A percentile compares a stretch with the other conserved stretches of the same genome.
phyloP scores from a whole-genome alignment of 2,888 invertebrate genomes.

The Physocephala rufipes region DNA sequence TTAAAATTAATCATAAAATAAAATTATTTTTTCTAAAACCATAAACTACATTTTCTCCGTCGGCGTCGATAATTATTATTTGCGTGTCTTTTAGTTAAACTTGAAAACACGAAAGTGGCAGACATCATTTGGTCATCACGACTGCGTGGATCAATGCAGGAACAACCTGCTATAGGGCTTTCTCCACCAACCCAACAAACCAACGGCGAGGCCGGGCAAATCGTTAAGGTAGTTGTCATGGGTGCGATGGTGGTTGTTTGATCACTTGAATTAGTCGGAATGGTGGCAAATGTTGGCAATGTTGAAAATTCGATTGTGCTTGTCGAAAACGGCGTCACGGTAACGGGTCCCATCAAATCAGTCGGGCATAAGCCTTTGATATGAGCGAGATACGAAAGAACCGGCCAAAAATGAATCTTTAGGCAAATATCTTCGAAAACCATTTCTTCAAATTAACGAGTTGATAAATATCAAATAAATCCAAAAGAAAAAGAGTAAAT shows the following conservation, averaged over 20 bases:
- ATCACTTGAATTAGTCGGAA: conserved; percentile 46
- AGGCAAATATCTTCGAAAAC: conserved; percentile 57
- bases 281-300: conserved; percentile 44
- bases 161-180: conserved; percentile 59
- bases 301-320: too few relatives aligned
- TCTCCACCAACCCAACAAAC: conserved; percentile 58
- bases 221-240: conserved; percentile 39
- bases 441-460: conserved; percentile 36
- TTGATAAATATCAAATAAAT: not conserved
- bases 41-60: conserved; percentile 37
- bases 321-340: conserved; percentile 55
- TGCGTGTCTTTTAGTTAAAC: conserved; percentile 43
- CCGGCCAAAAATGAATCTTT: conserved; percentile 63
- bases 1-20: not conserved
- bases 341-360: conserved; percentile 56
- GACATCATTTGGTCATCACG: conserved; percentile 40
- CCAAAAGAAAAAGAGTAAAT: too few relatives aligned
- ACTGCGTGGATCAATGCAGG: conserved; percentile 63
- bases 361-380: conserved; percentile 62
- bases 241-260: conserved; percentile 41
- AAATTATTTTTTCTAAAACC: not conserved
- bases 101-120: conserved; percentile 48
- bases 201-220: conserved; percentile 50
- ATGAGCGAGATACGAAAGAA: conserved; percentile 62
- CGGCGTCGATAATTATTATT: conserved; percentile 45